Conservation (phyloP, 2,888 invertebrate genomes). For the Timema cristinae region DNA sequence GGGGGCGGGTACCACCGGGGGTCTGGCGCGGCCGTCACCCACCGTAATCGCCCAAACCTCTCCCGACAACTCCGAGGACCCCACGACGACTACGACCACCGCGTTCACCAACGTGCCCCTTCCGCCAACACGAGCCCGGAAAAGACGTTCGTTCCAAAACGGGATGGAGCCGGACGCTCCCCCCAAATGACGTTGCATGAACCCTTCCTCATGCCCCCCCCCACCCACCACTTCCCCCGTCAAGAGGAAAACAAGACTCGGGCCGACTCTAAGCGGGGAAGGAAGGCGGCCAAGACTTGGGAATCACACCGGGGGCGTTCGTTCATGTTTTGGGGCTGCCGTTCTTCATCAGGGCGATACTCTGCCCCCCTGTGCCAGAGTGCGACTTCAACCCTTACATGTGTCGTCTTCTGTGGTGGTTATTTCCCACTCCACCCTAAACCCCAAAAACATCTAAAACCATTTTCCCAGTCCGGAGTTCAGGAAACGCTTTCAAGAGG, state of each 20-base stretch:
- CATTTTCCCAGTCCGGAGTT: conserved; percentile 88
- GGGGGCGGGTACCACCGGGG: conserved; percentile 58
- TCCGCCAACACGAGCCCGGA: conserved; percentile 70
- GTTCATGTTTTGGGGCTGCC: conserved; percentile 95
- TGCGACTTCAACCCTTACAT: conserved; percentile 70
- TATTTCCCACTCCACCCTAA: conserved; percentile 86
- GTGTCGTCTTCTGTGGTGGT: conserved; percentile 82
- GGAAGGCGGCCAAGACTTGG: conserved; percentile 77
- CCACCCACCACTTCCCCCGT: conserved; percentile 23
- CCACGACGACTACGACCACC: conserved; percentile 62
- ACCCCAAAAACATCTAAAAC: conserved; percentile 89
- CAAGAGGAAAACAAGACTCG: conserved; percentile 59
- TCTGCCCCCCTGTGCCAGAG: conserved; percentile 81
- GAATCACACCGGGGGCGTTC: conserved; percentile 83
- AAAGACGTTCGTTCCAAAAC: conserved; percentile 65
- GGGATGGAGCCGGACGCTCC: conserved; percentile 55
- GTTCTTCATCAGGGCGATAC: conserved; percentile 88
- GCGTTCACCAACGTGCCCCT: conserved; percentile 53
- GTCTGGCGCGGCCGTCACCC: conserved; percentile 69
- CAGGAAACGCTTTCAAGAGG: conserved; percentile 87
- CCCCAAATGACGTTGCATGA: conserved; percentile 57
- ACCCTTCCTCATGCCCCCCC: conserved; percentile 42
- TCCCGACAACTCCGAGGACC: conserved; percentile 63
- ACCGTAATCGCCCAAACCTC: conserved; percentile 65
- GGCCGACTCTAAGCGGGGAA: conserved; percentile 72